Evolutionary conservation across 2,113 vertebrate species (phyloP).

Genomic region (Asarcornis scutulata): DNA sequence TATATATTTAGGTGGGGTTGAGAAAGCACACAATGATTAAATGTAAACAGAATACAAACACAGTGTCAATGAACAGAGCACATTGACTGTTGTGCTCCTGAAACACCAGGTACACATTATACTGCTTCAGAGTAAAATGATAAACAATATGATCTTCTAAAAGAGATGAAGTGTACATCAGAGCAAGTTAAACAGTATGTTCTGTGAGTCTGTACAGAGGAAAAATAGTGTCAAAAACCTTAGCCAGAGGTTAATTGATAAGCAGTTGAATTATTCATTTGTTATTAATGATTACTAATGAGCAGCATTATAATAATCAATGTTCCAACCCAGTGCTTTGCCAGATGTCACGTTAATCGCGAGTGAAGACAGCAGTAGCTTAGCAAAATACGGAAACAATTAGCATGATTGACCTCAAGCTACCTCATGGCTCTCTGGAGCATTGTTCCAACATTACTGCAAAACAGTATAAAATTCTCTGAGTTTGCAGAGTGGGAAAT

Average conservation of each 20-base stretch:
- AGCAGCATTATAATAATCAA: conserved; percentile 73
- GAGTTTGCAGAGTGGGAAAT: not conserved
- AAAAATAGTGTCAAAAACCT: conserved; percentile 31
- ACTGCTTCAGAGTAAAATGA: conserved; percentile 4
- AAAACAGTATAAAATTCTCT: conserved; percentile 1
- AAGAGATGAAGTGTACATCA: conserved; percentile 21
- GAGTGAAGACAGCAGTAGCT: conserved; percentile 66
- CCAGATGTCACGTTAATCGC: conserved; percentile 75
- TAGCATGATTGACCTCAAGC: conserved; percentile 72
- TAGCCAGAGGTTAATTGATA: conserved; percentile 72
- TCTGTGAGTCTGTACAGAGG: conserved; percentile 3
- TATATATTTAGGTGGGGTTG: not conserved
- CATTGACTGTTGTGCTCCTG: not conserved
- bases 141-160: conserved; percentile 7
- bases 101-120: not conserved
- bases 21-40: not conserved
- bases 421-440: conserved; percentile 48
- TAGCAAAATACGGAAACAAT: conserved; percentile 74
- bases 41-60: not conserved
- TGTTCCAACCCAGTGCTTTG: conserved; percentile 68
- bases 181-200: conserved; percentile 14
- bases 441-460: conserved; percentile 45
- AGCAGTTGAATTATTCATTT: conserved; percentile 71
- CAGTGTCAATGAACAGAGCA: not conserved
- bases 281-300: conserved; percentile 76